Evolutionary conservation across 2,888 invertebrate genomes (phyloP).

Genomic region (Nezara viridula): DNA sequence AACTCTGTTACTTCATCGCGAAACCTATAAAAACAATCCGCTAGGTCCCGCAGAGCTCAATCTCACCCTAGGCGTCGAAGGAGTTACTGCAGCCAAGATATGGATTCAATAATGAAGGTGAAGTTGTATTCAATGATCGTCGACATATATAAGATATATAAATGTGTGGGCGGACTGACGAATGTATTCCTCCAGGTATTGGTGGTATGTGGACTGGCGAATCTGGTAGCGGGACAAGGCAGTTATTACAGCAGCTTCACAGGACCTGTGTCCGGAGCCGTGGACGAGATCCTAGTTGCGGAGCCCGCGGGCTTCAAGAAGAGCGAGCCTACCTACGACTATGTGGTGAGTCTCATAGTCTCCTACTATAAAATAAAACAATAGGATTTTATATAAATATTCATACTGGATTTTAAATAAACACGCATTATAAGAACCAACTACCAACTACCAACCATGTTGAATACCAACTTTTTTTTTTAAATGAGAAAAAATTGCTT

Average conservation of each 20-base stretch:
- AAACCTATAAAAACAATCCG: constrained; percentile 58
- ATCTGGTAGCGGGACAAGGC: neutral
- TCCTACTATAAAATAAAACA: neutral
- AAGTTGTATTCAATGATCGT: neutral
- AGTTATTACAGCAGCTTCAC: constrained; percentile 76
- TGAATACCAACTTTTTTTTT: no score
- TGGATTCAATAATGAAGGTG: constrained; percentile 49
- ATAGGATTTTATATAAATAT: no score
- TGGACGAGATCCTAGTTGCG: constrained; percentile 73
- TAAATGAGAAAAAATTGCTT: no score
- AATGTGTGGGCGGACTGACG: neutral
- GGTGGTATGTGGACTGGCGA: neutral
- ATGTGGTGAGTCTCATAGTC: constrained; percentile 72
- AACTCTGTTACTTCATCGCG: constrained; percentile 54
- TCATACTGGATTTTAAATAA: no score
- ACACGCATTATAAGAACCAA: no score
- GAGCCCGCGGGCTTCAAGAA: constrained; percentile 72
- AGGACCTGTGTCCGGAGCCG: constrained; percentile 81
- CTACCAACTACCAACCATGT: no score
- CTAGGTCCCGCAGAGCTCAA: constrained; percentile 32
- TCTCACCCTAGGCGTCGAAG: neutral
- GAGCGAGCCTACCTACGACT: constrained; percentile 76
- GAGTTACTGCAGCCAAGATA: neutral
- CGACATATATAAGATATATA: neutral
- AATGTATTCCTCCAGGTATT: constrained; percentile 31